phyloP scores from a whole-genome alignment of 2,797 vertebrate genomes.

The Nyctibius grandis region DNA sequence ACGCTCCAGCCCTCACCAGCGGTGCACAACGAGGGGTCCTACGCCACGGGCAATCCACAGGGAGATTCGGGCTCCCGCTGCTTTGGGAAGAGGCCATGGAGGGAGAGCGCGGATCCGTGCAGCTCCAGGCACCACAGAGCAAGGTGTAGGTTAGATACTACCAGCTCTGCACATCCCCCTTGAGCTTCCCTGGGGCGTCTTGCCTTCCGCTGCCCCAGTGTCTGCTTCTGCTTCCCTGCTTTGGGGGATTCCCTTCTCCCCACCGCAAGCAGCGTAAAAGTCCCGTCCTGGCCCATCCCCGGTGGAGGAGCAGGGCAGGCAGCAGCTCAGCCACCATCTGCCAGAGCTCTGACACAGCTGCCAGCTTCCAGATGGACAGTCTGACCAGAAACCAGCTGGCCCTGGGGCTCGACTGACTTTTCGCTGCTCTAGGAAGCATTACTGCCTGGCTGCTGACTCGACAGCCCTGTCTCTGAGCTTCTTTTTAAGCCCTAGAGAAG shows the following conservation, averaged over 20 bases:
- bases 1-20: rapidly evolving
- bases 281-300: not conserved
- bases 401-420: not conserved
- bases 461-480: not conserved
- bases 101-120: not conserved
- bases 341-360: not conserved
- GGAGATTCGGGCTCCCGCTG: not conserved
- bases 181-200: rapidly evolving
- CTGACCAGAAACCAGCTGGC: not conserved
- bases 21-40: rapidly evolving
- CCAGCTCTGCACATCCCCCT: not conserved
- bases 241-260: not conserved
- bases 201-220: not conserved
- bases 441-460: not conserved
- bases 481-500: not conserved
- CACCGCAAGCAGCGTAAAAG: not conserved
- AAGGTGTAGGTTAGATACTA: not conserved
- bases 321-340: not conserved
- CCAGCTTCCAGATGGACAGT: not conserved
- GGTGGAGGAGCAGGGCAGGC: not conserved
- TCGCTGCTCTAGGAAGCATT: not conserved
- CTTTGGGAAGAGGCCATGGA: not conserved
- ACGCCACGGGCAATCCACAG: rapidly evolving
- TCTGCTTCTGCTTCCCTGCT: not conserved
- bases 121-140: not conserved